phyloP scores from a whole-genome alignment of 2,797 vertebrate genomes.

The Bryconaethiops microstoma region DNA sequence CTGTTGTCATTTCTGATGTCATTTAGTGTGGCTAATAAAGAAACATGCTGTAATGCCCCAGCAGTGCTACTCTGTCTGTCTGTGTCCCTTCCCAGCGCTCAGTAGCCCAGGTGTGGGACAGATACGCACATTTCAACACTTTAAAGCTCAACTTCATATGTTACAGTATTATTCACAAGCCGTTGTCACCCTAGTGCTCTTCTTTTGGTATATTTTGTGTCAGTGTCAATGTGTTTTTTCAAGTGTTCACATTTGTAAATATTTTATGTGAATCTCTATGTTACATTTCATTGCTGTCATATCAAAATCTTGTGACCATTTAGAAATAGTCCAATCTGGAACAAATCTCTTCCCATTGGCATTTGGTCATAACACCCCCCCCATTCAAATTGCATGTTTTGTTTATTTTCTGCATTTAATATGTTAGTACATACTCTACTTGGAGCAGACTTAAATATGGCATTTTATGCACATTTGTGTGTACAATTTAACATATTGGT shows the following conservation, averaged over 20 bases:
- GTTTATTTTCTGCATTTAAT: too few species aligned
- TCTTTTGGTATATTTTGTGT: neutral
- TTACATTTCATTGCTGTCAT: neutral
- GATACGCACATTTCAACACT: neutral
- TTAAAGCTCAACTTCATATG: neutral
- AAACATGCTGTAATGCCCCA: constrained; percentile 66
- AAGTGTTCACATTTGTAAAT: neutral
- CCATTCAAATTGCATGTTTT: too few species aligned
- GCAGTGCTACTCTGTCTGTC: constrained; percentile 53
- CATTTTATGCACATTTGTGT: too few species aligned
- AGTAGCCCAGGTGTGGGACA: constrained; percentile 17
- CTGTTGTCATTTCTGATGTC: constrained; percentile 59
- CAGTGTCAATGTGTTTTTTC: neutral
- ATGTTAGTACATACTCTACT: too few species aligned
- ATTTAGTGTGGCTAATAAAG: constrained; percentile 74
- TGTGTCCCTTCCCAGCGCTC: constrained; percentile 38
- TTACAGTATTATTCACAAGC: neutral
- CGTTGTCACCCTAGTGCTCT: neutral
- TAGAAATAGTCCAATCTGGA: neutral
- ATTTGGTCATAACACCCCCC: too few species aligned
- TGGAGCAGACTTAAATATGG: too few species aligned
- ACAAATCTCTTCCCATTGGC: too few species aligned
- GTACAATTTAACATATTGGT: too few species aligned
- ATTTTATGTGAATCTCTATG: neutral
- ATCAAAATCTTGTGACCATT: neutral